Conservation (phyloP, 1,140 invertebrate genomes). For the Drosophila nasuta region DNA sequence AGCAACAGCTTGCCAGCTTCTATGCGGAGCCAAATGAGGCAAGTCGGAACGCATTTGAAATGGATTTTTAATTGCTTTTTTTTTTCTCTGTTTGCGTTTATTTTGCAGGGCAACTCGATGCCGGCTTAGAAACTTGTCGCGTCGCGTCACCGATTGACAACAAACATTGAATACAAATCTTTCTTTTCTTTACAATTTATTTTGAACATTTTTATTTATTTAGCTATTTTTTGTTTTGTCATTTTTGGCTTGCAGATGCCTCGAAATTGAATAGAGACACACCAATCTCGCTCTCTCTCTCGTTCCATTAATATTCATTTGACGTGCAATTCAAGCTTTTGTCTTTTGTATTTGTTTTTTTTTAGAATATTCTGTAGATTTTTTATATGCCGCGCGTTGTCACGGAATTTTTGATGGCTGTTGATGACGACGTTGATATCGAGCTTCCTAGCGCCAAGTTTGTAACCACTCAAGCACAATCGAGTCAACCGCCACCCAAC, state of each 20-base stretch:
- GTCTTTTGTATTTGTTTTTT: constrained; percentile 34
- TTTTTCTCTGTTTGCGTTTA: constrained; percentile 13
- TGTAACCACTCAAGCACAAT: constrained; percentile 28
- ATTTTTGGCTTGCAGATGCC: constrained; percentile 24
- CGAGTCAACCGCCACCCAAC: constrained; percentile 6
- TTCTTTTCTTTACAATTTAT: constrained; percentile 35
- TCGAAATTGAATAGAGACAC: constrained; percentile 31
- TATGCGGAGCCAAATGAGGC: constrained; percentile 26
- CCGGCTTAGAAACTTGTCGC: constrained; percentile 41
- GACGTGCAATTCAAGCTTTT: constrained; percentile 60
- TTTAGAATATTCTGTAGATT: constrained; percentile 42
- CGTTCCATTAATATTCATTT: constrained; percentile 71
- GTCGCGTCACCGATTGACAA: constrained; percentile 54
- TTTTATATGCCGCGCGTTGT: constrained; percentile 35
- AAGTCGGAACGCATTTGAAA: constrained; percentile 25
- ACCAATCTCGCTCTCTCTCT: constrained; percentile 4
- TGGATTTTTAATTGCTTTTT: background rate
- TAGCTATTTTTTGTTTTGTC: constrained; percentile 18
- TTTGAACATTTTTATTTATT: constrained; percentile 3
- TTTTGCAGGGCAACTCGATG: constrained; percentile 49
- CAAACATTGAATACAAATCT: constrained; percentile 63
- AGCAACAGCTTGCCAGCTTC: constrained; percentile 19
- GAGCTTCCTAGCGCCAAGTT: constrained; percentile 71
- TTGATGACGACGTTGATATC: constrained; percentile 28
- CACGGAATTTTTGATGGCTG: constrained; percentile 56